Base-by-base conservation (phyloP, 2,888 invertebrate genomes). In the Julus scandinavius region DNA sequence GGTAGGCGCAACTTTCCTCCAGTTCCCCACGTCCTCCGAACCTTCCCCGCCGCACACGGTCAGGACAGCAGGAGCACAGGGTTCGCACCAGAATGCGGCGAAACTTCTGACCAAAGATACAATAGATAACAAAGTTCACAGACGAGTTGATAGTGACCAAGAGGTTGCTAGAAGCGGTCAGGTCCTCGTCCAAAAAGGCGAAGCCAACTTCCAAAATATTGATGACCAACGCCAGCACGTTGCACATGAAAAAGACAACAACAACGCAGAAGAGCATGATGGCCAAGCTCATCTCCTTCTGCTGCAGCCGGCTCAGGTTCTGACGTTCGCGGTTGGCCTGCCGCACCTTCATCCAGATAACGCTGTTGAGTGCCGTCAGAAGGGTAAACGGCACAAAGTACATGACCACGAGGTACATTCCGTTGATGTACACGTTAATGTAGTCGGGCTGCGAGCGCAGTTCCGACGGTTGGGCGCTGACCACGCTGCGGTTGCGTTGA, bases 21-120 rank as follows among this genome's bases (percentile, higher is more conserved):
- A 87, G 1, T 4, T 87, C 87, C 20, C 50, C 49, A 40, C 87
- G 83, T n/a, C 83, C 83, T 3, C 72, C 38, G 15, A n/a, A n/a
- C n/a, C n/a, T n/a, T n/a, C n/a, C n/a, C n/a, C 80, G 41, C 49
- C 49, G 20, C n/a, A 50, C 17, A 2, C 38, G n/a, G 0, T 13
- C 40, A 7, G 88, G 88, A 15, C 83, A 88, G 54, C 88, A 88
- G 29, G 88, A 49, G 85, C 88, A 88, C 50, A 88, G 7, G 49
- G 90, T 88, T 4, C 95, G 94, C 90, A 96, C 93, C 92, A 97
- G 97, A 90, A 97, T 95, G 89, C 96, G 94, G 92, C 97, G 96
- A 93, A 99, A 99, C 92, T 99, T 98, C 92, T 98, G 97, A 1
- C 99, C 99, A 92, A 99, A 98, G 90, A 98, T 98, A 90, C 98